Evolutionary conservation across 2,113 vertebrate species (phyloP).

Genomic region (Neodontobutis hainanensis): DNA sequence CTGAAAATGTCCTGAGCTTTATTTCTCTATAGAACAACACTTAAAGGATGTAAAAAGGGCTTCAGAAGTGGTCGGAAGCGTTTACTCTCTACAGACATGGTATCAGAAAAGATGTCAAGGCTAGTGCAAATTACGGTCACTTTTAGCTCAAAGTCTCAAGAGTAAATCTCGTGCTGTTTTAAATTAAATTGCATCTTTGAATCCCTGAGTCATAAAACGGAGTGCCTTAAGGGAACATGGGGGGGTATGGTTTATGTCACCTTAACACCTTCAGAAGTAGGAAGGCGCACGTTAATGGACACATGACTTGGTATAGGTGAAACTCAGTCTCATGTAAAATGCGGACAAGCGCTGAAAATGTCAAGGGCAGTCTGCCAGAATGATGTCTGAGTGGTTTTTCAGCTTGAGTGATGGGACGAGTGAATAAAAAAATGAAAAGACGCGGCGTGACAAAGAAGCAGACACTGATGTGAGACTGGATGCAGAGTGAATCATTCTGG

Average conservation of each 20-base stretch:
- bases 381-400: constrained; percentile 42
- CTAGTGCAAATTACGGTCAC: constrained; percentile 1
- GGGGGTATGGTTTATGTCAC: not conserved
- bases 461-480: constrained; percentile 34
- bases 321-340: constrained; percentile 21
- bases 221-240: not conserved
- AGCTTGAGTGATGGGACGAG: constrained; percentile 42
- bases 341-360: constrained; percentile 44
- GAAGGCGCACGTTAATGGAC: constrained; percentile 1
- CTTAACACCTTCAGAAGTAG: not conserved
- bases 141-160: constrained; percentile 6
- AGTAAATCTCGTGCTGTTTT: not conserved
- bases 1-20: constrained; percentile 24
- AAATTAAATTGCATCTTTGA: constrained; percentile 11
- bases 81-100: constrained; percentile 12
- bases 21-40: constrained; percentile 8
- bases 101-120: constrained; percentile 9
- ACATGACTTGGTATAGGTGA: constrained; percentile 8
- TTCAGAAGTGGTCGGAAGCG: constrained; percentile 10
- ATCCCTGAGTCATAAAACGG: constrained; percentile 1
- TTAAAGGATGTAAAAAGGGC: not conserved
- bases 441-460: constrained; percentile 45
- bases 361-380: constrained; percentile 50
- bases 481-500: constrained; percentile 46
- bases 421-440: constrained; percentile 33